Conservation (phyloP, 2,113 vertebrate species). For the Beaufortia kweichowensis region DNA sequence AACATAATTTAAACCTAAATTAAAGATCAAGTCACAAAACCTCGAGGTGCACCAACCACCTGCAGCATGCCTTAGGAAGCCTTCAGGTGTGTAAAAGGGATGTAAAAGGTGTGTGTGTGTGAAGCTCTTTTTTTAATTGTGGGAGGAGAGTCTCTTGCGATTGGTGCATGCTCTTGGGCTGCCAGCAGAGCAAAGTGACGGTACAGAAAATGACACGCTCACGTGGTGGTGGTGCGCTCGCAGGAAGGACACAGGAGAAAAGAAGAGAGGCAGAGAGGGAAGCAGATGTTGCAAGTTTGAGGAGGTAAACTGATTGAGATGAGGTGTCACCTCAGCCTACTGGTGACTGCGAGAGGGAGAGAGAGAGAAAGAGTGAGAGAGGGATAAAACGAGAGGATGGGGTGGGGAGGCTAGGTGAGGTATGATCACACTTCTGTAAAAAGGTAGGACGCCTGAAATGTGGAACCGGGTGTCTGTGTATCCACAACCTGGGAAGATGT, state of each 20-base stretch:
- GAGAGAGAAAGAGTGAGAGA: not conserved
- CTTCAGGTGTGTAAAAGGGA: slow-evolving; percentile 23
- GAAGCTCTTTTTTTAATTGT: slow-evolving; percentile 5
- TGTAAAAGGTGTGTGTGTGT: slow-evolving; percentile 20
- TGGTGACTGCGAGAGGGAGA: slow-evolving; percentile 51
- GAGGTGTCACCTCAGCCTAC: slow-evolving; percentile 62
- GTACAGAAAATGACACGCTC: slow-evolving; percentile 52
- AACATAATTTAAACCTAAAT: slow-evolving; percentile 39
- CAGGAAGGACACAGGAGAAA: slow-evolving; percentile 43
- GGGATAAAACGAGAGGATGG: slow-evolving; percentile 22
- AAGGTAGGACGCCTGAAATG: slow-evolving; percentile 37
- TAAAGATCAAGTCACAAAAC: slow-evolving; percentile 42
- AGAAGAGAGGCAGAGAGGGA: slow-evolving; percentile 50
- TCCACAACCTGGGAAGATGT: slow-evolving; percentile 34
- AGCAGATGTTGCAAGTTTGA: slow-evolving; percentile 60
- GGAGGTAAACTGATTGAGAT: slow-evolving; percentile 61
- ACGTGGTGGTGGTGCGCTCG: slow-evolving; percentile 36
- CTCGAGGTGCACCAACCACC: slow-evolving; percentile 17
- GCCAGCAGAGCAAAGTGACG: slow-evolving; percentile 52
- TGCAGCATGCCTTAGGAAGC: slow-evolving; percentile 20
- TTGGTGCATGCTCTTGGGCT: slow-evolving; percentile 23
- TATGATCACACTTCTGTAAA: slow-evolving; percentile 57
- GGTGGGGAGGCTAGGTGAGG: slow-evolving; percentile 23
- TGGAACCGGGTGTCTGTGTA: slow-evolving; percentile 58
- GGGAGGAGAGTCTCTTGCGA: slow-evolving; percentile 11